phyloP scores from a whole-genome alignment of 2,113 vertebrate species.

The Mormoops blainvillei region DNA sequence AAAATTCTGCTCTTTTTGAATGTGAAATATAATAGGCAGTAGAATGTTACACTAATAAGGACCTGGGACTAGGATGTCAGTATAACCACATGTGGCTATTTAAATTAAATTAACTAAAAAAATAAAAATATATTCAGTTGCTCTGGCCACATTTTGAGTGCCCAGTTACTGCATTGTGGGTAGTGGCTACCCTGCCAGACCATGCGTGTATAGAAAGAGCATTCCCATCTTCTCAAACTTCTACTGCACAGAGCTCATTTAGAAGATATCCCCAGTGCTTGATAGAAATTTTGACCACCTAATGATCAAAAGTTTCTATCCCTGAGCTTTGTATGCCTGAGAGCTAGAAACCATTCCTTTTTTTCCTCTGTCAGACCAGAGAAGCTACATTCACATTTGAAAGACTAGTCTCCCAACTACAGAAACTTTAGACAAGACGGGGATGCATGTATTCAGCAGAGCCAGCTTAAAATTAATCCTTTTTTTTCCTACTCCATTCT shows the following conservation, averaged over 20 bases:
- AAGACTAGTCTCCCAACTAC: not conserved
- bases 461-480: not conserved
- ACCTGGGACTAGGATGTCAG: not conserved
- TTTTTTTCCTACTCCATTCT: not conserved
- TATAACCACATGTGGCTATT: not conserved
- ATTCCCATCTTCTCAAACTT: not conserved
- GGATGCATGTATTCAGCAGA: not conserved
- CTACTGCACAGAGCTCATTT: not conserved
- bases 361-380: not conserved
- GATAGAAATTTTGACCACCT: not conserved
- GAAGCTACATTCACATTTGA: not conserved
- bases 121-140: not conserved
- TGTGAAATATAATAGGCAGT: not conserved
- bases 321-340: not conserved
- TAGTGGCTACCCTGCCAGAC: not conserved
- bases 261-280: not conserved
- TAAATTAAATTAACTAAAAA: not conserved
- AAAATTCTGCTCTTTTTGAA: conserved; percentile 7
- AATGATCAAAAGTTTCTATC: not conserved
- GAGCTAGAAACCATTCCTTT: not conserved
- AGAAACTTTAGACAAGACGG: not conserved
- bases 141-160: not conserved
- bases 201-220: not conserved
- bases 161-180: not conserved
- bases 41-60: not conserved